Evolutionary conservation across 2,113 vertebrate species (phyloP), one percentile per base, ranked within the genome.

Genomic region (Paramormyrops kingsleyae): DNA sequence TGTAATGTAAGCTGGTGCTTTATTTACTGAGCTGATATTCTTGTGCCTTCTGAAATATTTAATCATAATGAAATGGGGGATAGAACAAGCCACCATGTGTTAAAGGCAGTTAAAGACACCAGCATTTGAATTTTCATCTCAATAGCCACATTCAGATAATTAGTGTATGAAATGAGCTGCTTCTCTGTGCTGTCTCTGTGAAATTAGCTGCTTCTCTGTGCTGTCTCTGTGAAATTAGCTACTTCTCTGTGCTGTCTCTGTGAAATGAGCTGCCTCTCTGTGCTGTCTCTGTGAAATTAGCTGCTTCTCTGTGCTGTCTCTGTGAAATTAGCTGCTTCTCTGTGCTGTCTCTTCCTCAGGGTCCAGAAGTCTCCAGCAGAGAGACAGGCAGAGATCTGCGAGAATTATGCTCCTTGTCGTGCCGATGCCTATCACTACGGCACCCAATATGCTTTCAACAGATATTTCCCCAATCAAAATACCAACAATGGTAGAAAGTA

Each of bases 381-480:
- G 95, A 87, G 89, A 5, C 96, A 95, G 27, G 93, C 97, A 2
- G 98, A 99, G 94, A 95, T 91, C 66, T 99, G 98, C 0, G 98
- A 99, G 89, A 96, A 98, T 90, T 97, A 94, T 92, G 92, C 91
- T 2, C 97, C 96, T 0, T 99, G 98, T 0, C 97, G 97, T 39
- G 88, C 87, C 74, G 97, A 96, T 0, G 97, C 98, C 5, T 89
- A 89, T 10, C 90, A 52, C 90, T 90, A 96, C 0, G 98, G 98
- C 10, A 96, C 94, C 46, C 90, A 93, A 1, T 92, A 95, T 62
- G 98, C 98, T 92, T 98, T 97, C 90, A 96, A 94, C 70, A 96
- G 93, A 90, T 98, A 95, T 88, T 98, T 97, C 59, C 92, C 92
- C 15, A 9, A 90, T 90, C 92, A 91, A 50, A 92, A 91, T 42